Conservation (phyloP, 2,888 invertebrate genomes). For the Andrena marginata region DNA sequence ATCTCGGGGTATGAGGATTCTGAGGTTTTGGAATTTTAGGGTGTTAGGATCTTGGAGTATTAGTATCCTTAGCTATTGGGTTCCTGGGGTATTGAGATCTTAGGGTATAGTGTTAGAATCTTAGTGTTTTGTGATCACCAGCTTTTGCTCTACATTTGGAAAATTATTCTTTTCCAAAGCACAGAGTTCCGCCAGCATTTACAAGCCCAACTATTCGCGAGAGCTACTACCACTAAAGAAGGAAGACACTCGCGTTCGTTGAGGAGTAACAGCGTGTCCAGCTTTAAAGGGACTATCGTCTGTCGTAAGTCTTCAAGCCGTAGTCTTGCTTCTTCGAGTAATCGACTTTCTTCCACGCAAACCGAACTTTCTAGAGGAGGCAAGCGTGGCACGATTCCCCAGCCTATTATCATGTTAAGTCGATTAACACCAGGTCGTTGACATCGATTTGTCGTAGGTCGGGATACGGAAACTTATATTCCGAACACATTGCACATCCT, state of each 20-base stretch:
- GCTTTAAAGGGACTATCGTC: slow-evolving; percentile 66
- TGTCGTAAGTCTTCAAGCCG: slow-evolving; percentile 70
- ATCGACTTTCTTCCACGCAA: slow-evolving; percentile 68
- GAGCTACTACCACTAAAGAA: background rate
- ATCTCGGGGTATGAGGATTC: background rate
- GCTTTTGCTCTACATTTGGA: too few species aligned
- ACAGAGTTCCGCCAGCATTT: too few species aligned
- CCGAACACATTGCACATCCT: background rate
- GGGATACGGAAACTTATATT: slow-evolving; percentile 26
- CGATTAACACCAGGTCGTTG: slow-evolving; percentile 70
- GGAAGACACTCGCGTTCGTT: slow-evolving; percentile 38
- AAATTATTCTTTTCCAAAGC: too few species aligned
- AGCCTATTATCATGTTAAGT: slow-evolving; percentile 70
- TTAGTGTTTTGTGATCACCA: too few species aligned
- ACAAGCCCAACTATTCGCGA: background rate
- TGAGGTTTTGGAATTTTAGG: background rate
- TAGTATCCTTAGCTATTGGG: background rate
- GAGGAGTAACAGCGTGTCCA: slow-evolving; percentile 34
- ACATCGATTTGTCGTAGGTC: slow-evolving; percentile 62
- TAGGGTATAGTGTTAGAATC: background rate
- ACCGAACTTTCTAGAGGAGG: slow-evolving; percentile 72
- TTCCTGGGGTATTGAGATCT: background rate
- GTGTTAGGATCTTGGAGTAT: background rate
- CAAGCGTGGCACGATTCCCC: slow-evolving; percentile 66
- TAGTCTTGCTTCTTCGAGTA: slow-evolving; percentile 63